These are phyloP conservation scores for Lathamus discolor DNA, from an alignment of 2,113 vertebrate genomes.

Conservation along the genomic window DNA sequence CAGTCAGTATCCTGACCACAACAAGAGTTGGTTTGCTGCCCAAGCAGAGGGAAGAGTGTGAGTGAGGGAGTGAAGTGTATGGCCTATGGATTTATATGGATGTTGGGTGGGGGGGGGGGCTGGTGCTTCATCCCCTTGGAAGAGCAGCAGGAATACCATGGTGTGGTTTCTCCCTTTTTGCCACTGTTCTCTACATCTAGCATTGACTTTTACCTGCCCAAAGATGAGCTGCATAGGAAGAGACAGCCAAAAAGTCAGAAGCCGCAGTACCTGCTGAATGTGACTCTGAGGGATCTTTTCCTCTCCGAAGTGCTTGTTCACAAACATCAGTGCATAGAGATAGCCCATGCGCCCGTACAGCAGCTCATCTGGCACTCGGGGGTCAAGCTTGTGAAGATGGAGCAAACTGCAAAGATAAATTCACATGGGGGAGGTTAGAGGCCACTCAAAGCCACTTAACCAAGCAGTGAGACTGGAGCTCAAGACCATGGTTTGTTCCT, in stretches of 20 bases:
- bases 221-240: neutral
- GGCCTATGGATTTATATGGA: neutral
- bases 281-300: slow-evolving; percentile 87
- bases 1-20: neutral
- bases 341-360: slow-evolving; percentile 92
- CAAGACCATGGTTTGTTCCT: neutral
- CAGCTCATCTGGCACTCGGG: slow-evolving; percentile 86
- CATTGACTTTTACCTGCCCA: neutral
- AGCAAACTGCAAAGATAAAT: slow-evolving; percentile 80
- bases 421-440: neutral
- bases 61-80: neutral
- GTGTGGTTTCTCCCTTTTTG: neutral
- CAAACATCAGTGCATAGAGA: slow-evolving; percentile 86
- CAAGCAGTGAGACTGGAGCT: neutral
- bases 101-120: fast-evolving
- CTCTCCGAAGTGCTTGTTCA: slow-evolving; percentile 90
- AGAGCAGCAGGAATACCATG: neutral
- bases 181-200: neutral
- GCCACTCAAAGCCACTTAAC: neutral
- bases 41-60: neutral
- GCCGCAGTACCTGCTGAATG: slow-evolving; percentile 86
- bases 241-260: neutral
- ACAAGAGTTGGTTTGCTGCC: neutral
- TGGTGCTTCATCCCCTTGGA: neutral
- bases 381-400: slow-evolving; percentile 79